phyloP scores from a whole-genome alignment of 2,113 vertebrate species.

The Notarius lentiginosus region DNA sequence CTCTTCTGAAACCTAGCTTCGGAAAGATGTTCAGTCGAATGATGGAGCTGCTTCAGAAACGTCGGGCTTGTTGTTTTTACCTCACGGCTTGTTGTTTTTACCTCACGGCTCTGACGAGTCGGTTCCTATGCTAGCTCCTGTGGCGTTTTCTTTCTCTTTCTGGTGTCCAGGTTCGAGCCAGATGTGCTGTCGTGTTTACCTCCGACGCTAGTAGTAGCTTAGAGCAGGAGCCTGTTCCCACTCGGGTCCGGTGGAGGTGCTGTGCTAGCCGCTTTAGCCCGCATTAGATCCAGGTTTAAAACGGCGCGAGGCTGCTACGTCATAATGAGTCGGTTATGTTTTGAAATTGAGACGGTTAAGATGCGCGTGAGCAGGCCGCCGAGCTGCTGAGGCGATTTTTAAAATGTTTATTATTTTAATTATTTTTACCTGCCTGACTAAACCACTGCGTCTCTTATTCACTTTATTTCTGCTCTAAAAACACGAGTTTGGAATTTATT shows the following conservation, averaged over 20 bases:
- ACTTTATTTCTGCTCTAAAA: neutral
- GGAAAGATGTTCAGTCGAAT: slow-evolving; percentile 51
- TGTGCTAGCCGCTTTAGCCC: neutral
- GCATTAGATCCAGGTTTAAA: neutral
- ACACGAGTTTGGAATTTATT: neutral
- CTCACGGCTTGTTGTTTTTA: neutral
- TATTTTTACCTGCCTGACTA: neutral
- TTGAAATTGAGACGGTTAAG: slow-evolving; percentile 10
- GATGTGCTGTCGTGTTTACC: slow-evolving; percentile 39
- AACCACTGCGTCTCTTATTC: neutral
- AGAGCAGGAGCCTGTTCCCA: neutral
- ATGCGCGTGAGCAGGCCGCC: neutral
- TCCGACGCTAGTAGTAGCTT: slow-evolving; percentile 19
- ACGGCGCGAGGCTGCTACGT: neutral
- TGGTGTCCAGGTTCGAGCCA: slow-evolving; percentile 4
- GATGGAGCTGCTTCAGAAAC: slow-evolving; percentile 49
- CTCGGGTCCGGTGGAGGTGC: neutral
- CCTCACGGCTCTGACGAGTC: neutral
- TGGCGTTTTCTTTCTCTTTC: neutral
- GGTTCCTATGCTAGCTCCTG: neutral
- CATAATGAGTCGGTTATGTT: neutral
- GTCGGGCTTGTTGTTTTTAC: slow-evolving; percentile 45
- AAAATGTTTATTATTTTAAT: no score
- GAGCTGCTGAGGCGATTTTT: neutral
- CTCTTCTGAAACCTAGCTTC: neutral